Conservation (phyloP, 2,888 invertebrate species). For the Chorisops tibialis region DNA sequence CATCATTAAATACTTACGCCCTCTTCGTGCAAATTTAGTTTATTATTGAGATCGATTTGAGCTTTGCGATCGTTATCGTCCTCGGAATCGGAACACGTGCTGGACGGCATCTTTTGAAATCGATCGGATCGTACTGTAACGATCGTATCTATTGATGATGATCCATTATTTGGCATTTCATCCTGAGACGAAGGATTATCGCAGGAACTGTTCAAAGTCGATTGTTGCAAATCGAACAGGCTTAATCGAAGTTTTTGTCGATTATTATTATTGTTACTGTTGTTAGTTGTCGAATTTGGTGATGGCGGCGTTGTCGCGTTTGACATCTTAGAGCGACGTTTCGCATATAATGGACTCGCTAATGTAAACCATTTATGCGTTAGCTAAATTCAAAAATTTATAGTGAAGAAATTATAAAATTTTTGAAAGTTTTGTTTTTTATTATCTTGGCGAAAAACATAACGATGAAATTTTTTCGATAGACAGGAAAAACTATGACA, state of each 20-base stretch:
- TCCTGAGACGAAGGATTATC: slow-evolving; percentile 24
- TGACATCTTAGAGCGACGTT: slow-evolving; percentile 22
- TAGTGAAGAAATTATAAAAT: not conserved
- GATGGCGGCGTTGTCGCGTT: slow-evolving; percentile 17
- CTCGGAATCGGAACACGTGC: slow-evolving; percentile 51
- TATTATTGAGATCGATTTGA: slow-evolving; percentile 45
- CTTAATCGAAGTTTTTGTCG: slow-evolving; percentile 50
- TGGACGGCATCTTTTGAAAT: slow-evolving; percentile 50
- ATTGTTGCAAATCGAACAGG: slow-evolving; percentile 46
- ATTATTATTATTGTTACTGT: slow-evolving; percentile 37
- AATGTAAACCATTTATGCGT: slow-evolving; percentile 22
- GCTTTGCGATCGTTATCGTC: slow-evolving; percentile 49
- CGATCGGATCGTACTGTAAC: slow-evolving; percentile 35
- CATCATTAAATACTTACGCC: slow-evolving; percentile 46
- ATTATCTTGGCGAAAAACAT: not conserved
- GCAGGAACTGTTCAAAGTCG: slow-evolving; percentile 28
- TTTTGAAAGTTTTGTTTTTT: slow-evolving; percentile 1
- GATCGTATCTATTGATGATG: slow-evolving; percentile 27
- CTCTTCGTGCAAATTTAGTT: slow-evolving; percentile 48
- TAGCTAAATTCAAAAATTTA: slow-evolving; percentile 6
- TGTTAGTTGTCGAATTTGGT: not conserved
- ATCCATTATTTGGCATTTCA: slow-evolving; percentile 32
- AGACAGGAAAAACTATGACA: too few species aligned
- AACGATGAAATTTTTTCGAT: too few species aligned
- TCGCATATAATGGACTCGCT: slow-evolving; percentile 18